Conservation (phyloP, 2,888 invertebrate genomes). For the Nomada lathburiana region DNA sequence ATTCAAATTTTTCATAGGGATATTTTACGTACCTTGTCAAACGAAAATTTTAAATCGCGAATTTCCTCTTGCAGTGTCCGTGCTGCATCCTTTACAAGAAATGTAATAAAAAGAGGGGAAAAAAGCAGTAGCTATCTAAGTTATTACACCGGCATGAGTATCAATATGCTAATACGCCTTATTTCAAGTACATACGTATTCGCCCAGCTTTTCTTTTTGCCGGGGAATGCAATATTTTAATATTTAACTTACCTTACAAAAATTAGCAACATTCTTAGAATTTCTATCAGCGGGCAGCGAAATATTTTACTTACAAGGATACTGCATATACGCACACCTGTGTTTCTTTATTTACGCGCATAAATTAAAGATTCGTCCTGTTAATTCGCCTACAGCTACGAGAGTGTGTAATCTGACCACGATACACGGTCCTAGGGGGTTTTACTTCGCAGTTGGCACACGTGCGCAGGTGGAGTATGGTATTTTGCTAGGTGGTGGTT, state of each 20-base stretch:
- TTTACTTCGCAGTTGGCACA: constrained; percentile 76
- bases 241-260: no score
- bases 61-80: background rate
- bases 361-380: constrained; percentile 49
- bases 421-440: constrained; percentile 70
- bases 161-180: no score
- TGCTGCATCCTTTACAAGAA: background rate
- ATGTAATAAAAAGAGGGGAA: no score
- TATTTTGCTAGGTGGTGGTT: constrained; percentile 71
- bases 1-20: background rate
- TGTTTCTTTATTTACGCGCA: background rate
- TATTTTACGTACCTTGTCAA: background rate
- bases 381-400: constrained; percentile 56
- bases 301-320: background rate
- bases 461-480: constrained; percentile 78
- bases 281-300: background rate
- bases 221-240: no score
- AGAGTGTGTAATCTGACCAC: constrained; percentile 64
- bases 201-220: no score
- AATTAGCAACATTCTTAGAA: no score
- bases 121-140: background rate
- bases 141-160: background rate
- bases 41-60: background rate
- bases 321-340: background rate
- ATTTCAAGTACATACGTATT: no score